Percentiles rank a stretch among this genome's conserved stretches.
Evolutionary conservation across 2,888 invertebrate species (phyloP).

Genomic region (Nephrotoma guestfalica): DNA sequence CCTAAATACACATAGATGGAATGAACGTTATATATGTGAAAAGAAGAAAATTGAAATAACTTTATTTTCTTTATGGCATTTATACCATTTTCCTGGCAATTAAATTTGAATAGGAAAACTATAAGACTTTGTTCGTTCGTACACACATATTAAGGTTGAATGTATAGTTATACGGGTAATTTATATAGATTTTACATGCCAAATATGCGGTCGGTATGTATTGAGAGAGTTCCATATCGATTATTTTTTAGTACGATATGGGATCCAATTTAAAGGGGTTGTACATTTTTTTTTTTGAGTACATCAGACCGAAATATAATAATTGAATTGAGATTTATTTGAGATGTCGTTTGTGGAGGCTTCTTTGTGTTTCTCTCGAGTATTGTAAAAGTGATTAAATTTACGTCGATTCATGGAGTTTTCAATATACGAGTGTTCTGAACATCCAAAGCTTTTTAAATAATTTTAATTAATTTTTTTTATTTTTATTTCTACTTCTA

Average conservation of each 20-base stretch:
- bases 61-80: neutral
- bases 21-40: neutral
- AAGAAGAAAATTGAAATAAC: neutral
- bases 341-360: neutral
- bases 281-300: neutral
- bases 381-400: neutral
- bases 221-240: neutral
- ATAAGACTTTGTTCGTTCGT: neutral
- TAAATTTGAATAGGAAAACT: neutral
- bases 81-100: neutral
- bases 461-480: neutral
- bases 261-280: neutral
- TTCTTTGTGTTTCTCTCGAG: neutral
- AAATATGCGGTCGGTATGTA: neutral
- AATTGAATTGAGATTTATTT: neutral
- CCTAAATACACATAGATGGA: neutral
- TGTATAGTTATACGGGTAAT: neutral
- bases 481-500: constrained; percentile 16
- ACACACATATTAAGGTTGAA: neutral
- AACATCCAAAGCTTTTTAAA: neutral
- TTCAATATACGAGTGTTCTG: neutral
- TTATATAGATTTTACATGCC: neutral
- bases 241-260: neutral
- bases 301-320: neutral
- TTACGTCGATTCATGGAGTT: neutral